Conservation (phyloP, 1,140 invertebrate genomes). For the Dendrolimus kikuchii region DNA sequence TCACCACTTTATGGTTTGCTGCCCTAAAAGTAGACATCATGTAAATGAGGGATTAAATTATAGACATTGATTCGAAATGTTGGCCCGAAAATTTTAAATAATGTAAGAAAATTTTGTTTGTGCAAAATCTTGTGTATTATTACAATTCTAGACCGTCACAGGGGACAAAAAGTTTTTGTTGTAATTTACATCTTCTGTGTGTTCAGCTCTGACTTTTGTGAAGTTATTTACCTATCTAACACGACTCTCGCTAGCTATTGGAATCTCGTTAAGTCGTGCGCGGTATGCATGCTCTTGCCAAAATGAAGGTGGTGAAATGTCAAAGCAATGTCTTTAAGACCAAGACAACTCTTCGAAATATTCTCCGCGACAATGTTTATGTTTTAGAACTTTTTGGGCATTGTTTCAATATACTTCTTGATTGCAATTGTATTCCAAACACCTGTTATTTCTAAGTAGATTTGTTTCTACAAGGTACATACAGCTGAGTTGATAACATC, state of each 20-base stretch:
- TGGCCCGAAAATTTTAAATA: too few species aligned
- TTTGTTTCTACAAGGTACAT: too few species aligned
- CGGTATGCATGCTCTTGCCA: constrained; percentile 53
- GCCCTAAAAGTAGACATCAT: too few species aligned
- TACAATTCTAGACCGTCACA: too few species aligned
- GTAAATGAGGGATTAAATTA: too few species aligned
- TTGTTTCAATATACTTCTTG: not conserved
- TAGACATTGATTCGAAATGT: too few species aligned
- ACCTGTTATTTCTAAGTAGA: too few species aligned
- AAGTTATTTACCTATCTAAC: constrained; percentile 50
- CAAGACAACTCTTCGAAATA: constrained; percentile 39
- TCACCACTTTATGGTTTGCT: too few species aligned
- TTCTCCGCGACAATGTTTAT: constrained; percentile 14
- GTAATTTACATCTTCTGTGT: too few species aligned
- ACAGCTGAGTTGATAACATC: too few species aligned
- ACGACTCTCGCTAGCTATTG: constrained; percentile 17
- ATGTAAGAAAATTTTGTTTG: too few species aligned
- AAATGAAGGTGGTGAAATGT: constrained; percentile 39
- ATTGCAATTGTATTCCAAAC: not conserved
- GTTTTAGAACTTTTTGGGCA: constrained; percentile 7
- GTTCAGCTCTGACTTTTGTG: constrained; percentile 41
- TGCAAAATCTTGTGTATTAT: too few species aligned
- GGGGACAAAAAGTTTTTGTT: not conserved
- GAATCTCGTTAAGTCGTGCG: constrained; percentile 42
- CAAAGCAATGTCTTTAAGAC: constrained; percentile 56